Evolutionary conservation across 2,113 vertebrate species (phyloP).

Genomic region (Holacanthus passer): DNA sequence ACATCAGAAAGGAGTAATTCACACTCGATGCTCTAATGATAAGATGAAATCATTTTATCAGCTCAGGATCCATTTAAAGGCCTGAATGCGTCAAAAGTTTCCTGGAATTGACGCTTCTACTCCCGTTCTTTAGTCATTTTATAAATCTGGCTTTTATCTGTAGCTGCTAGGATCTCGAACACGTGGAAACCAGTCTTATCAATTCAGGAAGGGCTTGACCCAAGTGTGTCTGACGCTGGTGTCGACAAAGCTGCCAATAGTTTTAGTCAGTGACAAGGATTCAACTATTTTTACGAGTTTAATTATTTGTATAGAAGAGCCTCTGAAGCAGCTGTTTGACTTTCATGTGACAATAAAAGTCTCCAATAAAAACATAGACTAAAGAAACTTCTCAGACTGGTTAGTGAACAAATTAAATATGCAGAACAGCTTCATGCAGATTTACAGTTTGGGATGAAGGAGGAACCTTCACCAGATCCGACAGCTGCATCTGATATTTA

Average conservation of each 20-base stretch:
- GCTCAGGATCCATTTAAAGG: background rate
- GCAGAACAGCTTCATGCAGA: background rate
- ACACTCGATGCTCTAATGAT: background rate
- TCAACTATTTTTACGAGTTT: background rate
- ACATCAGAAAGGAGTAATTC: background rate
- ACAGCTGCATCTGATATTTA: background rate
- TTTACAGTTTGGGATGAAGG: background rate
- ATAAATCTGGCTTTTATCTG: background rate
- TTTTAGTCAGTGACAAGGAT: background rate
- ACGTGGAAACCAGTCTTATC: background rate
- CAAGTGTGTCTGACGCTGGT: background rate
- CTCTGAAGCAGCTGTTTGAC: background rate
- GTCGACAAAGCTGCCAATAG: background rate
- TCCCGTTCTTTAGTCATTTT: conserved; percentile 3
- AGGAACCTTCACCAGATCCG: no score
- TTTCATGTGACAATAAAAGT: conserved; percentile 25
- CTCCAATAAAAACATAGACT: conserved; percentile 21
- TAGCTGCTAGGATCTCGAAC: background rate
- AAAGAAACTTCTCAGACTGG: background rate
- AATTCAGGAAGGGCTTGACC: background rate
- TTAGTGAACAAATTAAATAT: background rate
- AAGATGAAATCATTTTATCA: background rate
- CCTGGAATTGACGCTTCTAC: background rate
- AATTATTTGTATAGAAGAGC: background rate
- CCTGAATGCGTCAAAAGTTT: background rate